phyloP scores from a whole-genome alignment of 2,888 invertebrate genomes.

The Mycalesis mineus region DNA sequence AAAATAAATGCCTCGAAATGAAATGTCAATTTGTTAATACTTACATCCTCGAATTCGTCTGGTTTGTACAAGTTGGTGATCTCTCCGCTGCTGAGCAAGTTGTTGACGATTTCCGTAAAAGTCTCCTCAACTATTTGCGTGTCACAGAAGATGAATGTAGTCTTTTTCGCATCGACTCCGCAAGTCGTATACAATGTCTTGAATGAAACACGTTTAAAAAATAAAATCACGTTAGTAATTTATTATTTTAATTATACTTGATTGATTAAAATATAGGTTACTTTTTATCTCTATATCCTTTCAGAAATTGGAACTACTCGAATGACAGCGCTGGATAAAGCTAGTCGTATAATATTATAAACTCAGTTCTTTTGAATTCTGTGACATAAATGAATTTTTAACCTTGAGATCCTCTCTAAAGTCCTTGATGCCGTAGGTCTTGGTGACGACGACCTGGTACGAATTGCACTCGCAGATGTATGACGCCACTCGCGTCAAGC shows the following conservation, averaged over 20 bases:
- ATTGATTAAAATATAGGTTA: too few species aligned
- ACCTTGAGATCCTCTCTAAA: constrained; percentile 90
- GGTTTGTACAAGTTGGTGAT: constrained; percentile 91
- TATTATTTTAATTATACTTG: too few species aligned
- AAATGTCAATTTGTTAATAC: constrained; percentile 40
- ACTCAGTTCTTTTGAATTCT: too few species aligned
- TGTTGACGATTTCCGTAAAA: constrained; percentile 93
- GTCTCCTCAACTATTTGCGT: constrained; percentile 90
- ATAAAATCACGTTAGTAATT: too few species aligned
- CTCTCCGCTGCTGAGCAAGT: constrained; percentile 91
- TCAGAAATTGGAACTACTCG: too few species aligned
- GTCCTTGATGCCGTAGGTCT: constrained; percentile 85
- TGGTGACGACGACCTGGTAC: constrained; percentile 88
- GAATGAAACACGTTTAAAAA: too few species aligned
- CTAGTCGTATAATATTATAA: too few species aligned
- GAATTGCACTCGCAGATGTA: constrained; percentile 88
- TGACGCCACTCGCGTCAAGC: constrained; percentile 85
- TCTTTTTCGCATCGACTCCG: constrained; percentile 86
- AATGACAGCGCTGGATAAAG: too few species aligned
- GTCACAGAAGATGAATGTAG: constrained; percentile 90
- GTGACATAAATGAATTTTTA: not conserved
- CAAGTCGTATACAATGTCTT: constrained; percentile 81
- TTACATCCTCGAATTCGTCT: constrained; percentile 93
- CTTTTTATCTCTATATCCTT: too few species aligned
- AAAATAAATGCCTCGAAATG: too few species aligned